These are phyloP conservation scores for Aegotheles bennettii DNA, from an alignment of 2,113 vertebrate species.

Conservation along the genomic window DNA sequence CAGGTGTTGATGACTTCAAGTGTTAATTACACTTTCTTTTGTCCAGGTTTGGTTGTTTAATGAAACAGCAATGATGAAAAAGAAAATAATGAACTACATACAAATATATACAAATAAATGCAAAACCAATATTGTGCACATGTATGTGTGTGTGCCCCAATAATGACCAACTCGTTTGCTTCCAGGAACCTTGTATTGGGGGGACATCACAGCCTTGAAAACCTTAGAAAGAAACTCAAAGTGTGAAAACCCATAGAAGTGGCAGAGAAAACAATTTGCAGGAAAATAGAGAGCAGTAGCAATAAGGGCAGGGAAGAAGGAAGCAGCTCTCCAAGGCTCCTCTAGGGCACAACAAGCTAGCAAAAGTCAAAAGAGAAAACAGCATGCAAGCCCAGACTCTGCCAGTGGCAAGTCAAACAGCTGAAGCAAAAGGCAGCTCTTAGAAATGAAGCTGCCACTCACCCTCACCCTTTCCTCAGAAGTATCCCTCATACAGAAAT, in stretches of 20 bases:
- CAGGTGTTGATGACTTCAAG: neutral
- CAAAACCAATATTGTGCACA: no score
- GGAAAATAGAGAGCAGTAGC: neutral
- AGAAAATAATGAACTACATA: no score
- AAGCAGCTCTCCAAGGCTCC: neutral
- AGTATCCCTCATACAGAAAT: neutral
- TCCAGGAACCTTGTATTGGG: neutral
- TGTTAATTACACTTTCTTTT: neutral
- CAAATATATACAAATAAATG: no score
- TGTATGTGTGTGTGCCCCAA: no score
- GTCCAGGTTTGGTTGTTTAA: neutral
- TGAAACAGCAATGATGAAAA: no score
- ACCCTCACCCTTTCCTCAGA: neutral
- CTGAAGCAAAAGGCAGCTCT: neutral
- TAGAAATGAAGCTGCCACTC: neutral
- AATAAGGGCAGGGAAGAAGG: neutral
- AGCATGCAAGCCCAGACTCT: neutral
- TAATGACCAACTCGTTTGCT: neutral
- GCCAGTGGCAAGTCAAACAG: neutral
- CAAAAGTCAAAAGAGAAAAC: constrained; percentile 10
- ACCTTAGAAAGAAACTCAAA: neutral
- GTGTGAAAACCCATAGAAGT: neutral
- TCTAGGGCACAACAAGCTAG: neutral
- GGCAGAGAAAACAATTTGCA: neutral
- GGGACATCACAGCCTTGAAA: neutral